phyloP scores from a whole-genome alignment of 2,888 invertebrate genomes.

The Branchipolynoe longqiensis region DNA sequence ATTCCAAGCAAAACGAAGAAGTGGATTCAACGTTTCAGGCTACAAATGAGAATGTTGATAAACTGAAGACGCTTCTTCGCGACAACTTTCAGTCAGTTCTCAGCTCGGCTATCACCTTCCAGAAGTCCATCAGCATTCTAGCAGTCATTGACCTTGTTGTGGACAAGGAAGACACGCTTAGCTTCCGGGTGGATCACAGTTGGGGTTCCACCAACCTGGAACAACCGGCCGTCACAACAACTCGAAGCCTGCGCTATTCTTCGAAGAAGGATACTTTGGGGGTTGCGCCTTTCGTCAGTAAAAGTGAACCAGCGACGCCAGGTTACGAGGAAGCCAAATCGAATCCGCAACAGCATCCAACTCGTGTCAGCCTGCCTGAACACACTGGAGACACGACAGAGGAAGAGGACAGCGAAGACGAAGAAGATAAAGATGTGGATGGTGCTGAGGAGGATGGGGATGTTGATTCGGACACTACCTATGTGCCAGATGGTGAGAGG shows the following conservation, averaged over 20 bases:
- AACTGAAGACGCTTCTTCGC: neutral
- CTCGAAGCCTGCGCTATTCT: no score
- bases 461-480: neutral
- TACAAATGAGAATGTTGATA: neutral
- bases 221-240: no score
- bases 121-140: neutral
- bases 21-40: neutral
- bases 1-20: no score
- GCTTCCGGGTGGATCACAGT: neutral
- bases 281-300: no score
- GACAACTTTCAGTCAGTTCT: slow-evolving; percentile 27
- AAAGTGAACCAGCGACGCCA: no score
- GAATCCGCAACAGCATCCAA: no score
- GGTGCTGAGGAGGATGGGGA: neutral
- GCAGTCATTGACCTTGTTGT: neutral
- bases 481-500: neutral
- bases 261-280: no score
- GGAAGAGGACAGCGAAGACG: neutral
- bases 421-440: neutral
- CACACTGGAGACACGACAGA: neutral
- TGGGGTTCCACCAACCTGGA: no score
- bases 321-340: no score
- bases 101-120: neutral
- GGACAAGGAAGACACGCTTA: neutral
- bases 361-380: no score